These are phyloP conservation scores for Plodia interpunctella DNA, from an alignment of 1,140 invertebrate genomes.

Conservation along the genomic window DNA sequence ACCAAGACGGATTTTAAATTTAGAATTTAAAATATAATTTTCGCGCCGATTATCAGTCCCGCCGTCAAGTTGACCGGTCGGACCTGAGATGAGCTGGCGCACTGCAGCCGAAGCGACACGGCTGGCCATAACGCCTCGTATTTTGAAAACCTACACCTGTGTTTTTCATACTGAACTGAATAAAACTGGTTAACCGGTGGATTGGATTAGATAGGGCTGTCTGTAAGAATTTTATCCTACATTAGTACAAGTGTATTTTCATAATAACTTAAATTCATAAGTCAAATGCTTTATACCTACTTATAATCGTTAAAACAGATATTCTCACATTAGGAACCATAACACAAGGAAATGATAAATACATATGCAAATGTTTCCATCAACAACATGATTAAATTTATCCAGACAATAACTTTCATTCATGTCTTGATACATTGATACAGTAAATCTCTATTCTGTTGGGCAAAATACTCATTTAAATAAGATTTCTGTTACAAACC, in stretches of 20 bases:
- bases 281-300: no score
- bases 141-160: conserved; percentile 38
- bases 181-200: conserved; percentile 16
- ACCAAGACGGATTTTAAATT: background rate
- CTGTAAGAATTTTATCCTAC: background rate
- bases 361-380: background rate
- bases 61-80: background rate
- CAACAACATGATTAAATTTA: background rate
- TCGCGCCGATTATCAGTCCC: background rate
- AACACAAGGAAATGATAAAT: no score
- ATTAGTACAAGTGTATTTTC: no score
- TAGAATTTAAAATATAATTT: background rate
- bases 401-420: background rate
- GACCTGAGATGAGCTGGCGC: conserved; percentile 17
- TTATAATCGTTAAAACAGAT: no score
- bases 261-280: no score
- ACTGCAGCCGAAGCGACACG: conserved; percentile 15
- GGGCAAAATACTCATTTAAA: background rate
- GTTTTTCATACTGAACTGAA: conserved; percentile 24
- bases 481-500: background rate
- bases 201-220: background rate
- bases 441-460: background rate
- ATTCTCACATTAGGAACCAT: no score
- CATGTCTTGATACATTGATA: background rate
- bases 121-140: conserved; percentile 30